A percentile compares a stretch with the other conserved stretches of the same genome.
These are phyloP conservation scores for Sphyrna mokarran DNA, from an alignment of 2,113 vertebrate genomes.

Conservation along the genomic window DNA sequence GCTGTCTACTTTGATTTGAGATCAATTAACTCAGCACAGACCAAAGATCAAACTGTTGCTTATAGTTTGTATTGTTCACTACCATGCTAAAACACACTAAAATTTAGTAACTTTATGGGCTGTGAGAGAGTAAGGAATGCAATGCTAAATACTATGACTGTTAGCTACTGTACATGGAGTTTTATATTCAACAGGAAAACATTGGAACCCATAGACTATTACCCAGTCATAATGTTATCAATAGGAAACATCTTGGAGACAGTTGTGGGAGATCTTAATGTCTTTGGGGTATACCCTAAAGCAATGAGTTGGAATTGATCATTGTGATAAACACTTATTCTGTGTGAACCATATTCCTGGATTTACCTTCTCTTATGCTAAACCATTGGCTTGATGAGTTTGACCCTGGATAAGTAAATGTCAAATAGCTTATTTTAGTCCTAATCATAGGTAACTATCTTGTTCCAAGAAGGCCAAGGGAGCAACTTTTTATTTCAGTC, in stretches of 20 bases:
- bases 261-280: not conserved
- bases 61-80: not conserved
- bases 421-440: not conserved
- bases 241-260: not conserved
- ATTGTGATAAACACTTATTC: not conserved
- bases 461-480: not conserved
- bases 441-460: not conserved
- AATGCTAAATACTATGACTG: not conserved
- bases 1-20: not conserved
- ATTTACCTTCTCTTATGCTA: not conserved
- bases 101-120: not conserved
- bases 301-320: not conserved
- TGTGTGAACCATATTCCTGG: not conserved
- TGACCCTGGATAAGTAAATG: not conserved
- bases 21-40: not conserved
- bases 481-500: not conserved
- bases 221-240: not conserved
- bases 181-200: not conserved
- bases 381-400: not conserved
- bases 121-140: not conserved
- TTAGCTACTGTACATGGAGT: not conserved
- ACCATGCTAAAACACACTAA: not conserved
- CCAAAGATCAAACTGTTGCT: not conserved
- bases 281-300: not conserved
- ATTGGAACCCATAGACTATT: not conserved